These are phyloP conservation scores for Cinara cedri DNA, from an alignment of 2,888 invertebrate species.

Conservation along the genomic window DNA sequence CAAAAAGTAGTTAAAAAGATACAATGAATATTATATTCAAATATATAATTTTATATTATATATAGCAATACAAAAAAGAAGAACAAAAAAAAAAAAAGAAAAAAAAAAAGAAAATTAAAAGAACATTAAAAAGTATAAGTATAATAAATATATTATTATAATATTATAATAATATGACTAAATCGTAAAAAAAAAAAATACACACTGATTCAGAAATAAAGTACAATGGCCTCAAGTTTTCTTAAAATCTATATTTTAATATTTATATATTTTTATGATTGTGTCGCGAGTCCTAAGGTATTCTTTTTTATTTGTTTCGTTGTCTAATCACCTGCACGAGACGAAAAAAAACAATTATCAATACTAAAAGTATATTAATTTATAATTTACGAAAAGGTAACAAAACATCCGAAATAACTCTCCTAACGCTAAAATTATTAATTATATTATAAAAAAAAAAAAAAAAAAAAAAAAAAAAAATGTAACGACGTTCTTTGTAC, in stretches of 20 bases:
- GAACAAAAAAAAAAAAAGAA: conserved; percentile 7
- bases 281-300: not conserved
- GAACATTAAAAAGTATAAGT: conserved; percentile 5
- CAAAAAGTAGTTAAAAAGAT: conserved; percentile 55
- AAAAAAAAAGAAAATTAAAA: conserved; percentile 49
- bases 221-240: conserved; percentile 54
- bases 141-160: too few relatives aligned
- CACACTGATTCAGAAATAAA: conserved; percentile 47
- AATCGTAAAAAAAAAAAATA: conserved; percentile 37
- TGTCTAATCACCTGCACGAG: not conserved
- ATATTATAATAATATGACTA: conserved; percentile 56
- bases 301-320: conserved; percentile 20
- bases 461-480: too few relatives aligned
- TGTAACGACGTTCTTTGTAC: conserved; percentile 24
- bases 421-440: not conserved
- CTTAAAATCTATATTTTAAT: conserved; percentile 40
- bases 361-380: not conserved
- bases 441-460: too few relatives aligned
- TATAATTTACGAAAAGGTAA: conserved; percentile 48
- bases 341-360: not conserved
- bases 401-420: conserved; percentile 29
- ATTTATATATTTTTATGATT: not conserved
- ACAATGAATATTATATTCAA: not conserved
- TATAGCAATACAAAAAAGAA: conserved; percentile 46
- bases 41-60: conserved; percentile 40